Conservation (phyloP, 1,140 invertebrate genomes). For the Odontomachus brunneus region DNA sequence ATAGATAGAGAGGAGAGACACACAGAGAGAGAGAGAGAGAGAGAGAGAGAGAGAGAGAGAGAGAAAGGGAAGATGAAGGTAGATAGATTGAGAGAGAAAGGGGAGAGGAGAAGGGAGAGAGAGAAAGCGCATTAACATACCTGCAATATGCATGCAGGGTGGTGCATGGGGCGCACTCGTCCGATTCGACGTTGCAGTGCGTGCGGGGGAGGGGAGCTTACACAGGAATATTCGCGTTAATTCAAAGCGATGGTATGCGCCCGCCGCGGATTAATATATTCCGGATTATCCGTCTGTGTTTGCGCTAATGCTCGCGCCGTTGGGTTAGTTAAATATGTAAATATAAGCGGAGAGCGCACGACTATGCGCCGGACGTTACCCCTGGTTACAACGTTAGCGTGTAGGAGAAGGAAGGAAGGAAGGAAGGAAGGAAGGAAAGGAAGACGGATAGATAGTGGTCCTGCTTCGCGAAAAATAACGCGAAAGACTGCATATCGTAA, state of each 20-base stretch:
- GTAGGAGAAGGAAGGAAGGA: constrained; percentile 3
- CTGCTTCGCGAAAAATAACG: constrained; percentile 15
- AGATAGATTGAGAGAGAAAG: not conserved
- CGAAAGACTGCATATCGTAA: constrained; percentile 26
- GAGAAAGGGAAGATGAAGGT: not conserved
- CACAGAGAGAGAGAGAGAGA: not conserved
- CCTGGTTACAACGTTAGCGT: constrained; percentile 61
- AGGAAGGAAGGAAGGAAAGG: not conserved
- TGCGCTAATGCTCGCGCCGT: constrained; percentile 75
- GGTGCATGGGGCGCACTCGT: constrained; percentile 3
- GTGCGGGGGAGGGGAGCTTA: constrained; percentile 31
- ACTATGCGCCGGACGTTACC: constrained; percentile 61
- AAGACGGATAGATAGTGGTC: not conserved
- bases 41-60: not conserved
- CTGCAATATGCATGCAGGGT: constrained; percentile 49
- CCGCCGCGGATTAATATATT: constrained; percentile 68
- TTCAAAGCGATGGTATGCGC: constrained; percentile 71
- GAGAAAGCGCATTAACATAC: constrained; percentile 59
- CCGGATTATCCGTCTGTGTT: constrained; percentile 68
- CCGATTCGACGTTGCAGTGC: constrained; percentile 58
- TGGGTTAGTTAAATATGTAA: constrained; percentile 79
- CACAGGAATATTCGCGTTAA: constrained; percentile 66
- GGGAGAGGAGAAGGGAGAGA: not conserved
- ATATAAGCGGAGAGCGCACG: constrained; percentile 68
- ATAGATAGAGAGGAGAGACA: not conserved